A percentile compares a stretch with the other conserved stretches of the same genome.
These are phyloP conservation scores for Lycorma delicatula DNA, from an alignment of 1,140 invertebrate species.

Conservation along the genomic window DNA sequence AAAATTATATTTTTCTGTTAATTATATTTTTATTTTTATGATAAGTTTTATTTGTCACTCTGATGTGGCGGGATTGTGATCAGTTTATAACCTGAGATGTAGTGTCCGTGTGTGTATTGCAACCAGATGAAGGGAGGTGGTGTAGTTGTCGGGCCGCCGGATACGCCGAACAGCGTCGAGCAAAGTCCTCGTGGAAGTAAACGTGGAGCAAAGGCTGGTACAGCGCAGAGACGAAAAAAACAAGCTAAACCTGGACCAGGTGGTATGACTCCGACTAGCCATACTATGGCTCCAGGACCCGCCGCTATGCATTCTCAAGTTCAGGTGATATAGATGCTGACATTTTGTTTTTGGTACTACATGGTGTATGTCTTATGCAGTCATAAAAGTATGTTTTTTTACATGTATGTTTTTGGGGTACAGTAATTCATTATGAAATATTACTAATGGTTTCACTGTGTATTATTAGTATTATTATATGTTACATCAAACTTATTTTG, in stretches of 20 bases:
- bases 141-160: constrained; percentile 33
- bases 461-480: too few relatives aligned
- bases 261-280: too few relatives aligned
- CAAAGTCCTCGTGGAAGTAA: constrained; percentile 31
- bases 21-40: constrained; percentile 12
- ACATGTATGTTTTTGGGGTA: too few relatives aligned
- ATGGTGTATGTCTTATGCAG: background rate
- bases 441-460: too few relatives aligned
- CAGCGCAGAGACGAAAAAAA: constrained; percentile 28
- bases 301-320: constrained; percentile 22
- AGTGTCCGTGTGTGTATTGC: constrained; percentile 37
- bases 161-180: constrained; percentile 32
- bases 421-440: too few relatives aligned
- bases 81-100: constrained; percentile 30
- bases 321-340: constrained; percentile 15
- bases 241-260: constrained; percentile 24
- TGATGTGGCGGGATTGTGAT: constrained; percentile 18
- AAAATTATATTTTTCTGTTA: constrained; percentile 11
- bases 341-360: background rate
- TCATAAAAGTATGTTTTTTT: too few relatives aligned
- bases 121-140: constrained; percentile 42
- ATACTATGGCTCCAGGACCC: too few relatives aligned
- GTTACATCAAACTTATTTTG: too few relatives aligned
- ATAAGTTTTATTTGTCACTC: constrained; percentile 8
- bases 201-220: constrained; percentile 21